phyloP scores from a whole-genome alignment of 2,797 vertebrate genomes.

The Parauchenoglanis punctatus region DNA sequence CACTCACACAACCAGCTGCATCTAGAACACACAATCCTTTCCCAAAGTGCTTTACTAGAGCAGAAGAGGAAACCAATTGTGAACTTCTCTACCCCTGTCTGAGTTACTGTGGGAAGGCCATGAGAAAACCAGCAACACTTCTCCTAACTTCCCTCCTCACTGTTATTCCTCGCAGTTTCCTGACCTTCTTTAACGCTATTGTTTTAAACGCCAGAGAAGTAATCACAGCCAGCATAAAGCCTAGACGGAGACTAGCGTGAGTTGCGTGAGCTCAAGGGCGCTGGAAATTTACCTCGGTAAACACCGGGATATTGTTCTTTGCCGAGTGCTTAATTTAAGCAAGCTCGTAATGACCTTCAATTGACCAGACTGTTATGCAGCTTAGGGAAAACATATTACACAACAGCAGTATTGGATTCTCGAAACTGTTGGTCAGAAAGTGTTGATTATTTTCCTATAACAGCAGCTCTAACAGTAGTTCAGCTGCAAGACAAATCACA shows the following conservation, averaged over 20 bases:
- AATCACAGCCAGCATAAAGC: not conserved
- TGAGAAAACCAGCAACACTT: conserved; percentile 41
- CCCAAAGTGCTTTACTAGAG: conserved; percentile 17
- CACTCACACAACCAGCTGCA: conserved; percentile 5
- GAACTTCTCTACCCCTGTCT: conserved; percentile 18
- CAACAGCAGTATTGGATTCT: not conserved
- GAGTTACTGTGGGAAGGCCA: conserved; percentile 27
- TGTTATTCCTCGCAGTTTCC: conserved; percentile 49
- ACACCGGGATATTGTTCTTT: conserved; percentile 27
- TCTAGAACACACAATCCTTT: conserved; percentile 25
- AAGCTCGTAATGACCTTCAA: conserved; percentile 18
- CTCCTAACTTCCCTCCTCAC: conserved; percentile 21
- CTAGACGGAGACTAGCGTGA: conserved; percentile 14
- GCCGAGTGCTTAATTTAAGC: conserved; percentile 9
- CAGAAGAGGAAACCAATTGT: conserved; percentile 32
- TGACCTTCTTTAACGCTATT: conserved; percentile 35
- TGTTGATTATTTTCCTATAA: not conserved
- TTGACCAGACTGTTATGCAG: conserved; percentile 6
- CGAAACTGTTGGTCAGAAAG: not conserved
- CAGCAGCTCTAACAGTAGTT: not conserved
- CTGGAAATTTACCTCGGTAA: conserved; percentile 27
- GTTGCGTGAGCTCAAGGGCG: not conserved
- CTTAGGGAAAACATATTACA: not conserved
- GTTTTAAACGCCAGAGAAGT: conserved; percentile 32
- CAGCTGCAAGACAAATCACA: not conserved